A percentile compares a stretch with the other conserved stretches of the same genome.
These are phyloP conservation scores for Euura lappo DNA, from an alignment of 1,140 invertebrate genomes.

Conservation along the genomic window DNA sequence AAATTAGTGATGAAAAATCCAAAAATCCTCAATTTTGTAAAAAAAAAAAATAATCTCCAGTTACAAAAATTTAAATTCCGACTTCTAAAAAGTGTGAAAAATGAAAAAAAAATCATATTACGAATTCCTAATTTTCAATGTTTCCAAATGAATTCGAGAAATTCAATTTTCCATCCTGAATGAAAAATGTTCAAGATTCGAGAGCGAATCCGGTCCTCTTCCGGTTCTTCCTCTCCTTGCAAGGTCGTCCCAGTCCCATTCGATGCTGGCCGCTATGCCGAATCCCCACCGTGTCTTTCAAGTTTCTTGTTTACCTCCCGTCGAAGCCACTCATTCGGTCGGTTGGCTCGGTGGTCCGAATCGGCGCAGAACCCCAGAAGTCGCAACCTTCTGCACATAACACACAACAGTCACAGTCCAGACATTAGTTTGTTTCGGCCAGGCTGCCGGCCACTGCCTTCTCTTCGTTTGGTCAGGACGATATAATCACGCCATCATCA, in stretches of 20 bases:
- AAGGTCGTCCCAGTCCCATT: conserved; percentile 16
- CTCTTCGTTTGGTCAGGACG: background rate
- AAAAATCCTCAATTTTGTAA: no score
- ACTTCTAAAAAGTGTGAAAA: no score
- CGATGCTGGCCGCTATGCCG: background rate
- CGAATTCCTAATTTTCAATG: no score
- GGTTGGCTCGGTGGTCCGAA: conserved; percentile 11
- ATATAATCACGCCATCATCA: background rate
- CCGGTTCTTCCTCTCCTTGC: conserved; percentile 17
- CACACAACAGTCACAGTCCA: conserved; percentile 3
- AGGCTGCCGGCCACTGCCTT: background rate
- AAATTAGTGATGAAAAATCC: no score
- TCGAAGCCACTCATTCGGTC: no score
- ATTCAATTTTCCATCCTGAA: background rate
- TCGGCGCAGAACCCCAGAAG: background rate
- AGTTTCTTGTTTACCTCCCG: conserved; percentile 31
- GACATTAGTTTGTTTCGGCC: background rate
- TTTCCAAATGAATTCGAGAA: no score
- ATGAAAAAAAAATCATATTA: no score
- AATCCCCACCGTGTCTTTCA: conserved; percentile 27
- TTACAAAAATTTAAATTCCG: no score
- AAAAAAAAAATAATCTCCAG: no score
- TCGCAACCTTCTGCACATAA: background rate
- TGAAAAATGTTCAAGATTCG: background rate
- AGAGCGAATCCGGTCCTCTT: background rate